Conservation (phyloP, 1,140 invertebrate genomes). For the Aphis gossypii region DNA sequence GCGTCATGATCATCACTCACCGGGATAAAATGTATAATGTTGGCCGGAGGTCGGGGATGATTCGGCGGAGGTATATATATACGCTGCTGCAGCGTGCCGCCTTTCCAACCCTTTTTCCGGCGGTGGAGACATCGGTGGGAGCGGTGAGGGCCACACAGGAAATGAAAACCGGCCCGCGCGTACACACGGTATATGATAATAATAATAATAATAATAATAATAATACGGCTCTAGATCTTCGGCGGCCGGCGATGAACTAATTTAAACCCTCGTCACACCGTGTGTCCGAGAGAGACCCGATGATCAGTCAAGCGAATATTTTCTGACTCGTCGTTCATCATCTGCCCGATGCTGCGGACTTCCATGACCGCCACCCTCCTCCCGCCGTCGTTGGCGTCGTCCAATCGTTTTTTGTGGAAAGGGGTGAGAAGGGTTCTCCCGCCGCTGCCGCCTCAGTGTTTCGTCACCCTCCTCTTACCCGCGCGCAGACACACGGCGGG, state of each 20-base stretch:
- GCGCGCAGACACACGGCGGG: too few species aligned
- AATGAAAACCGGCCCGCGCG: conserved; percentile 54
- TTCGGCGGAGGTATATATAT: background rate
- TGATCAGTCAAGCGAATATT: conserved; percentile 58
- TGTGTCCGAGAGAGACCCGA: conserved; percentile 47
- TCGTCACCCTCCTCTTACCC: background rate
- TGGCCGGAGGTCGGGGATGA: background rate
- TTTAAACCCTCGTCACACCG: conserved; percentile 56
- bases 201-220: background rate
- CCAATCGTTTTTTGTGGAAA: background rate
- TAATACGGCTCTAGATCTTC: background rate
- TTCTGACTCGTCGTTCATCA: conserved; percentile 57
- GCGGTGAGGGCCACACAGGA: background rate
- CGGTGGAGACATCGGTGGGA: background rate
- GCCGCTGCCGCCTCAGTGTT: background rate
- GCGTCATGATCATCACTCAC: conserved; percentile 13
- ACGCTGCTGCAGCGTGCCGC: background rate
- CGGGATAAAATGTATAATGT: background rate
- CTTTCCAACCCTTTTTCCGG: conserved; percentile 52
- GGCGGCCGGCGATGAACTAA: conserved; percentile 44
- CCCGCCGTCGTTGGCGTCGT: background rate
- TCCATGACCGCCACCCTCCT: background rate
- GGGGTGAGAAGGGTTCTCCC: background rate
- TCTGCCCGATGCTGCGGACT: conserved; percentile 38
- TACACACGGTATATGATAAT: background rate